Conservation (phyloP, 2,888 invertebrate species). For the Mantis religiosa region DNA sequence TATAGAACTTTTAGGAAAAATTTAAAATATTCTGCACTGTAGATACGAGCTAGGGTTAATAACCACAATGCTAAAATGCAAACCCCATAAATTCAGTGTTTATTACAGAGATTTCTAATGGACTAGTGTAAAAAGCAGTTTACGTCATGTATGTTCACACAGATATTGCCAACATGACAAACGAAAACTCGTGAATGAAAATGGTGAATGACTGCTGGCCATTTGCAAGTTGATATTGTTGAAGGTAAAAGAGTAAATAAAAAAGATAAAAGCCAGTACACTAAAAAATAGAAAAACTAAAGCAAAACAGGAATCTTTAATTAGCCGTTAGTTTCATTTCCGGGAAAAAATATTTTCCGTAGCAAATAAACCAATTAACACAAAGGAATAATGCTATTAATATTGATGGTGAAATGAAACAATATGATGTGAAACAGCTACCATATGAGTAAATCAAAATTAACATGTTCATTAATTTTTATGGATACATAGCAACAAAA, state of each 20-base stretch:
- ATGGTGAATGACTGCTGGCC: neutral
- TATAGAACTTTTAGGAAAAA: no score
- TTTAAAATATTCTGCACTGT: no score
- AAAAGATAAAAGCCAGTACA: neutral
- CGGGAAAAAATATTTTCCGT: neutral
- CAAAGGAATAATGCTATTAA: neutral
- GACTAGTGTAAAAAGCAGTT: neutral
- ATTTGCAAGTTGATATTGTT: neutral
- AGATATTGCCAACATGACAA: neutral
- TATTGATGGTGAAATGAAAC: neutral
- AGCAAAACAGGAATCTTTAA: neutral
- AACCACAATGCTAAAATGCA: no score
- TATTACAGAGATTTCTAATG: neutral
- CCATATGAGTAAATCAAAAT: constrained; percentile 4
- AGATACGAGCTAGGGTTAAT: no score
- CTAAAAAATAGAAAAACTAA: neutral
- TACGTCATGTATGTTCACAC: neutral
- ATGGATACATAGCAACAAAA: neutral
- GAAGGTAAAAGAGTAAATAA: neutral
- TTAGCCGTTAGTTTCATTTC: neutral
- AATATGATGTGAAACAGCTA: neutral
- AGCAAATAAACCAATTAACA: neutral
- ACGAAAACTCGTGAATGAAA: neutral
- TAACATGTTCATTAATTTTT: constrained; percentile 8
- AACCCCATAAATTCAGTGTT: no score